A percentile compares a stretch with the other conserved stretches of the same genome.
These are phyloP conservation scores for Oscheius sp. DNA, from an alignment of 1,140 invertebrate genomes.

Conservation along the genomic window DNA sequence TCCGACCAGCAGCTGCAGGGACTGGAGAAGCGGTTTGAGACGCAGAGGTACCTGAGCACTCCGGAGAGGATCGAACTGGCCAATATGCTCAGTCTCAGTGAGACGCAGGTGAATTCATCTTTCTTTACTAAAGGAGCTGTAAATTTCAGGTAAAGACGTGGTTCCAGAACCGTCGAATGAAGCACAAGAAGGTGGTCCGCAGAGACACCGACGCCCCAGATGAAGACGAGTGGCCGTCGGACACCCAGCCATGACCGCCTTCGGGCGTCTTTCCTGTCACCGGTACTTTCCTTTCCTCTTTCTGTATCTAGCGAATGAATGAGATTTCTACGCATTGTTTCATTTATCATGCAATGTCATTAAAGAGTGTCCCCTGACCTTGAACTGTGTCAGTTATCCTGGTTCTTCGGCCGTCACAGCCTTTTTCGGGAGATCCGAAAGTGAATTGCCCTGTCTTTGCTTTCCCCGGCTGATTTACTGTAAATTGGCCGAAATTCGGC, in stretches of 20 bases:
- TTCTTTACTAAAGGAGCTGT: not conserved
- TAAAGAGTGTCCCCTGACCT: no score
- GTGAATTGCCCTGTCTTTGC: no score
- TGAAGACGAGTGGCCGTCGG: conserved; percentile 8
- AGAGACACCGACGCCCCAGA: conserved; percentile 30
- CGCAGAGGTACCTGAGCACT: conserved; percentile 86
- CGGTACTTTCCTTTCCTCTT: conserved; percentile 6
- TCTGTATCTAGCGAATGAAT: no score
- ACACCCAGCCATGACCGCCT: not conserved
- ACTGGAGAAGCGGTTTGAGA: conserved; percentile 86
- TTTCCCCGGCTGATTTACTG: no score
- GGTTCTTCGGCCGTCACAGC: no score
- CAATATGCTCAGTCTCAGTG: conserved; percentile 82
- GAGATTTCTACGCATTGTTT: no score
- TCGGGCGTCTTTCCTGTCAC: not conserved
- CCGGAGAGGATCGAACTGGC: conserved; percentile 93
- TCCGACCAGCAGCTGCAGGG: conserved; percentile 92
- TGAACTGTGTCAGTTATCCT: no score
- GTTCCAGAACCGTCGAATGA: conserved; percentile 96
- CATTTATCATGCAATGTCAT: no score
- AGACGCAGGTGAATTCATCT: conserved; percentile 79
- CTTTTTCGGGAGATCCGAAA: no score
- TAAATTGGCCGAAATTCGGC: no score
- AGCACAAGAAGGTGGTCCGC: conserved; percentile 77
- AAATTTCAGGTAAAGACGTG: conserved; percentile 81